Base-by-base conservation (phyloP, 2,888 invertebrate species). In the Chymomyza procnemis region DNA sequence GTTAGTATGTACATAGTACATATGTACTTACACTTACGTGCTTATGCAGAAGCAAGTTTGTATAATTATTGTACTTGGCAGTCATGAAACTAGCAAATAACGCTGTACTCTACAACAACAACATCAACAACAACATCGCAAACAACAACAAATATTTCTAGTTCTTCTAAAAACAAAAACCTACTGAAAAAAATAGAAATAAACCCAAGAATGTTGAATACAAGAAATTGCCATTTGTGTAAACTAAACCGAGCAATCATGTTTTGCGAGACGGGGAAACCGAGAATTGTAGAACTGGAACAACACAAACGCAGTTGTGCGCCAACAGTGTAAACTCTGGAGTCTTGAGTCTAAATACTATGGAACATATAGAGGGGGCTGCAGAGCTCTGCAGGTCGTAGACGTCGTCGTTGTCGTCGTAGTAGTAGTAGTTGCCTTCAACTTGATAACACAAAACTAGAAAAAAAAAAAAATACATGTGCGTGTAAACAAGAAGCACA, bases 191-290 rank as follows among this genome's bases (percentile, higher is more conserved):
- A 73, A 50, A 50, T n/a, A n/a, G n/a, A 47, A 47, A 47, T 14
- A 47, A 14, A 47, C 50, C 50, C 16, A 62, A 78, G 79, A 81
- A 73, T 69, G 68, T 67, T 64, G 73, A 78, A 67, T 76, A 82
- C 80, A 82, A 78, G 78, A 85, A 80, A 76, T 78, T 78, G 61
- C 83, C 78, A 83, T 83, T 82, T 83, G 71, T 71, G 75, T 79
- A 74, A 74, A 74, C 74, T 60, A 64, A 75, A 62, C 62, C 41
- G 48, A 68, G 72, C 73, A 75, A 64, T 72, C 66, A 67, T 74
- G 67, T 66, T 54, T 69, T 66, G 67, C 66, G 21, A 68, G 58
- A 26, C 19, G 26, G 18, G 47, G n/a, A 16, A n/a, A 21, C 52
- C 48, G 64, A 55, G 26, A 21, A 52, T 30, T 34, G 50, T n/a